phyloP scores from a whole-genome alignment of 92 coral and sea anemone genomes.

The Porites cylindrica region DNA sequence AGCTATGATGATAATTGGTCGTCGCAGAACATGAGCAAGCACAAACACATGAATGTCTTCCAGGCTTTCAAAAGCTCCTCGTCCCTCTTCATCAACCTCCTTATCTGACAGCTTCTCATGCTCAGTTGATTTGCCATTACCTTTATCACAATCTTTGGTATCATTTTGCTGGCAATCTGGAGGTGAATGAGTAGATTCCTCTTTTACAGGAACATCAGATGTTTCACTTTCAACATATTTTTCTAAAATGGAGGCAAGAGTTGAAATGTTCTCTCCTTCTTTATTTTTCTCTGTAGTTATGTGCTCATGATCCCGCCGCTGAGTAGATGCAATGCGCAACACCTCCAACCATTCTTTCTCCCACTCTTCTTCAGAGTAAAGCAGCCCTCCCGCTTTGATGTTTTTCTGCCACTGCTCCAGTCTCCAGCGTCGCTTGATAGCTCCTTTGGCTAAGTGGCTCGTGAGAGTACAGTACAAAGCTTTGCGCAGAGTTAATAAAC shows the following conservation, averaged over 20 bases:
- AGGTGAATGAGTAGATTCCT: background rate
- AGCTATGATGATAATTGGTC: slow-evolving; percentile 91
- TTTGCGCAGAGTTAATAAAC: slow-evolving; percentile 87
- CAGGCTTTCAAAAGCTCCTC: slow-evolving; percentile 94
- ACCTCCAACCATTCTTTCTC: slow-evolving; percentile 90
- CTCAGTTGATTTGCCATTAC: background rate
- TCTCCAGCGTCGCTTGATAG: slow-evolving; percentile 93
- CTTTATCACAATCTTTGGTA: background rate
- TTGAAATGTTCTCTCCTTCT: slow-evolving; percentile 32
- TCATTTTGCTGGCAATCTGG: background rate
- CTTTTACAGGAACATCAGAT: slow-evolving; percentile 9
- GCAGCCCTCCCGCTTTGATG: slow-evolving; percentile 87
- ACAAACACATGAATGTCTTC: slow-evolving; percentile 97
- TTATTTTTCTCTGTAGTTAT: slow-evolving; percentile 12
- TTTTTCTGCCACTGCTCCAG: slow-evolving; percentile 86
- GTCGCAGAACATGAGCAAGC: slow-evolving; percentile 90
- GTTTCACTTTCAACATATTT: slow-evolving; percentile 27
- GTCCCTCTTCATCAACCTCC: slow-evolving; percentile 11
- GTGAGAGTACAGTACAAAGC: slow-evolving; percentile 87
- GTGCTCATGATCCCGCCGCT: slow-evolving; percentile 48
- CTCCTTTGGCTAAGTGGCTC: slow-evolving; percentile 76
- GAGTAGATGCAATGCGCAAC: slow-evolving; percentile 83
- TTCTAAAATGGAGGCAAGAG: slow-evolving; percentile 68
- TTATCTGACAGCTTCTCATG: slow-evolving; percentile 21
- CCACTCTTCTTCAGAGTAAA: slow-evolving; percentile 91